These are phyloP conservation scores for Cheirogaleus medius DNA, from an alignment of 2,113 vertebrate genomes.

Conservation along the genomic window DNA sequence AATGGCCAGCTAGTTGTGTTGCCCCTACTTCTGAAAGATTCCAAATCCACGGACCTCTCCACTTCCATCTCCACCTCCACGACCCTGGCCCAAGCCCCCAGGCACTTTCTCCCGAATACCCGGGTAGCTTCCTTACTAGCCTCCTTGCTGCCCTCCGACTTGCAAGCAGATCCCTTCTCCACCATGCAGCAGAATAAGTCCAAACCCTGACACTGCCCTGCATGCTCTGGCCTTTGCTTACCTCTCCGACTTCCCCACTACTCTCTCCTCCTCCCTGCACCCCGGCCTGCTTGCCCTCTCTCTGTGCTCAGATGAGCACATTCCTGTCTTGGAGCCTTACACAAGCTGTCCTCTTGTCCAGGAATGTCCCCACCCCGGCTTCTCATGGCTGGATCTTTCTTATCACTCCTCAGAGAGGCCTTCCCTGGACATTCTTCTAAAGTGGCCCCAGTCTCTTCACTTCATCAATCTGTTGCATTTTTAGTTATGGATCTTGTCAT, in stretches of 20 bases:
- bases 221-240: neutral
- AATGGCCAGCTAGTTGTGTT: neutral
- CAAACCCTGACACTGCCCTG: neutral
- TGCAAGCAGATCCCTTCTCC: neutral
- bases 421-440: neutral
- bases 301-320: neutral
- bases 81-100: neutral
- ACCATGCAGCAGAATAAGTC: neutral
- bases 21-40: neutral
- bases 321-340: neutral
- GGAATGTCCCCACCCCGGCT: neutral
- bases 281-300: neutral
- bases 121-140: neutral
- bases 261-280: rapidly evolving
- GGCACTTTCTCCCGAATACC: neutral
- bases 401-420: neutral
- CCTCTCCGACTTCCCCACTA: neutral
- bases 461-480: neutral
- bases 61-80: neutral
- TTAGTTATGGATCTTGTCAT: neutral
- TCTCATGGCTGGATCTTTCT: neutral
- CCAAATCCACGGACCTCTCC: neutral
- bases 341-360: neutral
- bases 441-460: neutral
- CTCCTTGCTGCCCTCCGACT: neutral